Percentiles rank a stretch among this genome's conserved stretches.
phyloP scores from a whole-genome alignment of 2,113 vertebrate species.

The Heliornis fulica region DNA sequence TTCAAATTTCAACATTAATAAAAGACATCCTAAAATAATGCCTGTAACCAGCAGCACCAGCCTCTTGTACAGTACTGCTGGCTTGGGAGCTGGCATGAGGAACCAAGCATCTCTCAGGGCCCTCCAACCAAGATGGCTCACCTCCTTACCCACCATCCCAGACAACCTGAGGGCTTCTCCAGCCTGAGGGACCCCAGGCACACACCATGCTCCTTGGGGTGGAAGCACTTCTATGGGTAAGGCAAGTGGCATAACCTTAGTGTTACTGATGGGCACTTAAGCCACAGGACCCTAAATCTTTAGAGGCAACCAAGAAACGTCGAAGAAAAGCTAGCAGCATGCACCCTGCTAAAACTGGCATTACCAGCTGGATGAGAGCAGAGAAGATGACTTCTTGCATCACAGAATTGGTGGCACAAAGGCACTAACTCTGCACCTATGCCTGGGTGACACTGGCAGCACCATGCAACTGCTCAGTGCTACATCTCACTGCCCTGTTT shows the following conservation, averaged over 20 bases:
- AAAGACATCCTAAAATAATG: neutral
- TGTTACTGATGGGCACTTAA: neutral
- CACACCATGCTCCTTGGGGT: rapidly evolving
- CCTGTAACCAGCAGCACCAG: neutral
- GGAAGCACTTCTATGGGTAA: neutral
- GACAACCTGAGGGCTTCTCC: neutral
- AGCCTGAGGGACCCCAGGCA: neutral
- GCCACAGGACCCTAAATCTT: neutral
- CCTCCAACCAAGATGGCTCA: rapidly evolving
- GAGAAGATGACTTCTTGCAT: neutral
- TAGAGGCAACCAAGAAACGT: neutral
- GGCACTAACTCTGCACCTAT: neutral
- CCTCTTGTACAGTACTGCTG: neutral
- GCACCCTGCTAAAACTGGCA: neutral
- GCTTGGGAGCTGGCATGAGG: neutral
- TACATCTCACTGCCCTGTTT: rapidly evolving
- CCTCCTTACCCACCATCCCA: neutral
- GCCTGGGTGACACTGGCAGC: rapidly evolving
- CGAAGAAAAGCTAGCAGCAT: neutral
- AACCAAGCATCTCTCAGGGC: neutral
- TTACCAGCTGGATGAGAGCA: neutral
- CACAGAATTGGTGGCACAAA: neutral
- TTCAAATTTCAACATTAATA: neutral
- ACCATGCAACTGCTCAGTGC: rapidly evolving
- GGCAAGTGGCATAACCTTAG: neutral